Conservation (phyloP, 2,888 invertebrate species). For the Matsumyia berberina region DNA sequence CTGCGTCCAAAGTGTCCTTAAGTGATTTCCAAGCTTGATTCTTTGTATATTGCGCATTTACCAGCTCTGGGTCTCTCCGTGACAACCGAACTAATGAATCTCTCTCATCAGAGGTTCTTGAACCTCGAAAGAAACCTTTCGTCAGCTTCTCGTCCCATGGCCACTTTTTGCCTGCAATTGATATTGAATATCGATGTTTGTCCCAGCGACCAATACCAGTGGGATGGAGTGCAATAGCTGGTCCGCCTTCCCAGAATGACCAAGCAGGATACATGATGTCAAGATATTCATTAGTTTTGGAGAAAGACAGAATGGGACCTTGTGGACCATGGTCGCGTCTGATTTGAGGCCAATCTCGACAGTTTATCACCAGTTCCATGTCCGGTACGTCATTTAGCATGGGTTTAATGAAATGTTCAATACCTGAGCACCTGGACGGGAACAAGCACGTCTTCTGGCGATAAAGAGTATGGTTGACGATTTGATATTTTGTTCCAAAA, state of each 20-base stretch:
- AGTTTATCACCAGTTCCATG: slow-evolving; percentile 94
- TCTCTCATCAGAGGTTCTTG: slow-evolving; percentile 95
- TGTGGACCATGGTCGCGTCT: slow-evolving; percentile 84
- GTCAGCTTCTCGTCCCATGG: slow-evolving; percentile 91
- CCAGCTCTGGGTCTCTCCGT: slow-evolving; percentile 89
- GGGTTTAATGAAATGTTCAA: slow-evolving; percentile 93
- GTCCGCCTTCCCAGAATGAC: slow-evolving; percentile 99
- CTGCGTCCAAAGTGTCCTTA: slow-evolving; percentile 93
- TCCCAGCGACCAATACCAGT: slow-evolving; percentile 98
- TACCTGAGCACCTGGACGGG: slow-evolving; percentile 94
- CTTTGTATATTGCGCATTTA: slow-evolving; percentile 97
- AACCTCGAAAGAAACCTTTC: slow-evolving; percentile 95
- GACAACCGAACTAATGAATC: slow-evolving; percentile 94
- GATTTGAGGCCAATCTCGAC: slow-evolving; percentile 96
- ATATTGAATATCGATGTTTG: slow-evolving; percentile 89
- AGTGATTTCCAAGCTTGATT: slow-evolving; percentile 99
- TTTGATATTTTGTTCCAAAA: slow-evolving; percentile 92
- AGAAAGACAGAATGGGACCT: slow-evolving; percentile 97
- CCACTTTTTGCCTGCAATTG: slow-evolving; percentile 87
- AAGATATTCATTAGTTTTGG: slow-evolving; percentile 92
- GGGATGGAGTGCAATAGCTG: slow-evolving; percentile 96
- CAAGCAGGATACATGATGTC: slow-evolving; percentile 98
- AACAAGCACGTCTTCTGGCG: slow-evolving; percentile 95
- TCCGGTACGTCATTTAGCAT: slow-evolving; percentile 90
- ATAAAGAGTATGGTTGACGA: slow-evolving; percentile 91